phyloP scores from a whole-genome alignment of 2,888 invertebrate species.

The Brachycybe producta region DNA sequence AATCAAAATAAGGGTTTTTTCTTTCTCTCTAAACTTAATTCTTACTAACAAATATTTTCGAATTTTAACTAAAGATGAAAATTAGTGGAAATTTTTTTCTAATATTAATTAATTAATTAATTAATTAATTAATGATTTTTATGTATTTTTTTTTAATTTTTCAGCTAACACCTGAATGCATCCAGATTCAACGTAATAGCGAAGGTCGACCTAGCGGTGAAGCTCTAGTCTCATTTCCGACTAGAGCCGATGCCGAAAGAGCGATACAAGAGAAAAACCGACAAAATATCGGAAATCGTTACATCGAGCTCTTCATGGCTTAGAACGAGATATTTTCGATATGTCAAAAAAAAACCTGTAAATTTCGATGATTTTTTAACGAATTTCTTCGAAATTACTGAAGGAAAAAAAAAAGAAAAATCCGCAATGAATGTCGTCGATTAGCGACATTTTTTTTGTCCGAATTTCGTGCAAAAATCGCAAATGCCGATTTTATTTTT shows the following conservation, averaged over 20 bases:
- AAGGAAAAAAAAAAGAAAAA: no score
- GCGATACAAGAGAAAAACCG: constrained; percentile 36
- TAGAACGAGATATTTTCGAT: constrained; percentile 12
- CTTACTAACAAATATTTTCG: no score
- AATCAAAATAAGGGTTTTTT: no score
- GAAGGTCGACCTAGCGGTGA: constrained; percentile 38
- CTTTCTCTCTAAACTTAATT: no score
- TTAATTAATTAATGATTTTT: not conserved
- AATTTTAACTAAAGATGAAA: no score
- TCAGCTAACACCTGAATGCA: constrained; percentile 36
- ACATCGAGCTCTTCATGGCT: constrained; percentile 37
- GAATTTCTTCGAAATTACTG: no score
- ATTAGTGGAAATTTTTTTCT: no score
- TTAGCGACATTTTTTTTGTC: no score
- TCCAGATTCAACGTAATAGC: constrained; percentile 35
- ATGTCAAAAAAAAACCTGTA: not conserved
- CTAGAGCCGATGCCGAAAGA: constrained; percentile 37
- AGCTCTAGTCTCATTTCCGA: constrained; percentile 35
- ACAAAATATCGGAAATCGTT: constrained; percentile 35
- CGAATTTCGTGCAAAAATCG: no score
- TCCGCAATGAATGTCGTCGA: no score
- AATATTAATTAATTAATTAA: not conserved
- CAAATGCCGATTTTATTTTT: no score
- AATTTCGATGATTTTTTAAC: no score
- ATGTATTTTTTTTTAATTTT: constrained; percentile 19